Evolutionary conservation across 2,113 vertebrate species (phyloP), one percentile per base, ranked within the genome.

Genomic region (Xenopus laevis): DNA sequence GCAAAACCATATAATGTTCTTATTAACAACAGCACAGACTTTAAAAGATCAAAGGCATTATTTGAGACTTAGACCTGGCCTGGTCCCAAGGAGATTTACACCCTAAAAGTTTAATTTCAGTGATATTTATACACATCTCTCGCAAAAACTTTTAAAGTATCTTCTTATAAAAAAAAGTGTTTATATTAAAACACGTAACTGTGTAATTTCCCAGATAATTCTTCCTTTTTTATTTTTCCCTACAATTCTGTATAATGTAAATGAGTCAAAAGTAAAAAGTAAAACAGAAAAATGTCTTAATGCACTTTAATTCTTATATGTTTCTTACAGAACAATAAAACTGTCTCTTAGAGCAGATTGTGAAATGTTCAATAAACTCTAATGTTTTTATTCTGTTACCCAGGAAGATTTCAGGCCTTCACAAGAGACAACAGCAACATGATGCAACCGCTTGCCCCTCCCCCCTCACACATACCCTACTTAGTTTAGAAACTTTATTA

Each of bases 401-500:
- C 47, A 50, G 18, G 53, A n/a, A n/a, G 53, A 4, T 55, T 55
- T 55, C 53, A 55, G 53, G 17, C 17, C 53, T 55, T 50, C 15
- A 13, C 47, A 55, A 55, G 17, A 50, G 47, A 50, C 47, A 50
- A 16, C 11, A 50, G 47, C 47, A 13, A 2, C 47, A 16, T 18
- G 17, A 57, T 40, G 17, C n/a, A 55, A 21, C 18, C 52, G 20
- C 1, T 9, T 67, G 46, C 17, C 27, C 67, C 33, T 6, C 9
- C 21, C 18, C 45, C 45, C 10, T 57, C 44, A 60, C 18, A 40
- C 33, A 40, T 5, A 44, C 59, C 33, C 30, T 55, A 55, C 53
- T 55, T n/a, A n/a, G 53, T 64, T 52, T 12, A 72, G 84, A 83
- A 71, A 61, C 81, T 86, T 87, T 82, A 84, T 86, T 89, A 84